These are phyloP conservation scores for Etheostoma cragini DNA, from an alignment of 2,113 vertebrate genomes.

Conservation along the genomic window DNA sequence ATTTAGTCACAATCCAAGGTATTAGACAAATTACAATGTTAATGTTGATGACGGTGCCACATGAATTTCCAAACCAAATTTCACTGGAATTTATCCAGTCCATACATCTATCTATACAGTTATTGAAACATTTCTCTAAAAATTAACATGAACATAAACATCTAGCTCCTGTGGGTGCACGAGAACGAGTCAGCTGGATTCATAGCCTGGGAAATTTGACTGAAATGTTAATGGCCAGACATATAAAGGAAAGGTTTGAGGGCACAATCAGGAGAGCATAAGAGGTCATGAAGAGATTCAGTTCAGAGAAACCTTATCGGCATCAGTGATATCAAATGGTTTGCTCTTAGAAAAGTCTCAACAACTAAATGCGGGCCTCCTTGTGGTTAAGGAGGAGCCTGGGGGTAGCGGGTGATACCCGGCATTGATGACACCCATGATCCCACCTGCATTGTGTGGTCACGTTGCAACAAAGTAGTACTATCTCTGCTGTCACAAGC, in stretches of 20 bases:
- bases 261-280: background rate
- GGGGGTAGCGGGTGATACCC: background rate
- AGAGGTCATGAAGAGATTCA: background rate
- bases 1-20: background rate
- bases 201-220: too few relatives aligned
- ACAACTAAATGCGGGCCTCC: background rate
- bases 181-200: background rate
- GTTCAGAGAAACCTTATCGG: background rate
- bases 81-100: background rate
- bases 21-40: background rate
- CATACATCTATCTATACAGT: background rate
- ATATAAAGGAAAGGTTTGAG: background rate
- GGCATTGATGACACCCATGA: conserved; percentile 5
- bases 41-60: background rate
- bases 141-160: background rate
- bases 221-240: background rate
- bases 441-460: conserved; percentile 20
- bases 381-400: background rate
- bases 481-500: conserved; percentile 41
- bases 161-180: background rate
- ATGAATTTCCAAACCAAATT: background rate
- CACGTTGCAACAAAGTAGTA: conserved; percentile 32
- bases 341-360: background rate
- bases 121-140: background rate
- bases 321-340: background rate